Conservation (phyloP, 2,113 vertebrate species). For the Notiomystis cincta region DNA sequence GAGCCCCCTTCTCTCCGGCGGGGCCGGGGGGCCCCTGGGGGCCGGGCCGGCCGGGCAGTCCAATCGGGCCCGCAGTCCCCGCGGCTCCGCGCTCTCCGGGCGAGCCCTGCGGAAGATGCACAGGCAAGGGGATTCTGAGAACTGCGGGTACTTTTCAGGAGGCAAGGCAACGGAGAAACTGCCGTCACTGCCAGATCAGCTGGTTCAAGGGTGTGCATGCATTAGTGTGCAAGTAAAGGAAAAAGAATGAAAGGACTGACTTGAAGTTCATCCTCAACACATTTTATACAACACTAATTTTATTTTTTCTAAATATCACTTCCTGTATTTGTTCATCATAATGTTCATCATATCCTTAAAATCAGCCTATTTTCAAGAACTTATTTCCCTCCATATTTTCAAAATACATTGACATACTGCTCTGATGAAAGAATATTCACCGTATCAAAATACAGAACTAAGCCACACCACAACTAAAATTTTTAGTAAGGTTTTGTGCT, state of each 20-base stretch:
- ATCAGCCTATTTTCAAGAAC: background rate
- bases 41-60: constrained; percentile 88
- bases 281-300: background rate
- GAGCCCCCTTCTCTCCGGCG: constrained; percentile 94
- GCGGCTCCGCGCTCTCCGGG: constrained; percentile 91
- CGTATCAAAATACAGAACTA: background rate
- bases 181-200: too few relatives aligned
- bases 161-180: background rate
- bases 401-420: background rate
- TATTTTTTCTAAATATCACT: background rate
- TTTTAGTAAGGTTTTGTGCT: background rate
- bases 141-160: background rate
- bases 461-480: background rate
- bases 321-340: background rate
- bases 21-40: constrained; percentile 93
- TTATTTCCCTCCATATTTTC: background rate
- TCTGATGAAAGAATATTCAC: background rate
- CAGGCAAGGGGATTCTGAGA: background rate
- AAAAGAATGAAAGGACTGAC: background rate
- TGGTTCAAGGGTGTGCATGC: background rate
- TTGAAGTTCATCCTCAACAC: background rate
- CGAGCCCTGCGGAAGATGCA: constrained; percentile 80
- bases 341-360: too few relatives aligned
- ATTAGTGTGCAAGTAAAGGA: background rate
- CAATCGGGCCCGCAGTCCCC: constrained; percentile 91